Evolutionary conservation across 2,113 vertebrate species (phyloP), one percentile per base, ranked within the genome.

Genomic region (Microcebus tavaratra): DNA sequence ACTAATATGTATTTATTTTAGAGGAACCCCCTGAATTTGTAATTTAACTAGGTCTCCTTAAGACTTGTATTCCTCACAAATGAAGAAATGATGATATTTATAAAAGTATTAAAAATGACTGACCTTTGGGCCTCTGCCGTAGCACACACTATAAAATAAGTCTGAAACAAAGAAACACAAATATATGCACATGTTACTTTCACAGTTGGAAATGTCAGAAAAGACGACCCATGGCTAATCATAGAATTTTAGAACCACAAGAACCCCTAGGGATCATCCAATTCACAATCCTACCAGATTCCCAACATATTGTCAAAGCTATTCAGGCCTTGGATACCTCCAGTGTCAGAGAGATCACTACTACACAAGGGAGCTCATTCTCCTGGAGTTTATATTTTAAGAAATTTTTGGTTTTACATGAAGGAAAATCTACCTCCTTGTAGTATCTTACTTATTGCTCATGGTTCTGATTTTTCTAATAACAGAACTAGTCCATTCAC

Each of bases 61-160:
- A 78, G 93, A 75, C 27, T 89, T 89, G 83, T 27, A 68, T 93
- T 97, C 76, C 72, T 96, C 70, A 88, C 23, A 59, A 91, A 65
- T 45, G 36, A 17, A 65, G 34, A 94, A 93, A 88, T 73, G 92
- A 92, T 80, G 27, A 34, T 91, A 72, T 63, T 59, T 81, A 79
- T 87, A 57, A 94, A 97, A 84, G 21, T 80, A 82, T 96, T 73
- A 73, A 85, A 96, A 68, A 94, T 83, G 55, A 98, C 98, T 97
- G 96, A 99, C 99, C 98, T 99, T 96, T 98, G 97, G 88, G 88
- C 25, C 96, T 98, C 98, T 97, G 97, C 97, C 94, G 97, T 84
- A 86, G 72, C 96, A 98, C 99, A 99, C 82, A 97, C 55, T 96
- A 99, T 95, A 97, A 98, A 89, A 86, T 98, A 98, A 57, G 97